Evolutionary conservation across 2,113 vertebrate genomes (phyloP), one percentile per base, ranked within the genome.

Genomic region (Chloropsis cyanopogon): DNA sequence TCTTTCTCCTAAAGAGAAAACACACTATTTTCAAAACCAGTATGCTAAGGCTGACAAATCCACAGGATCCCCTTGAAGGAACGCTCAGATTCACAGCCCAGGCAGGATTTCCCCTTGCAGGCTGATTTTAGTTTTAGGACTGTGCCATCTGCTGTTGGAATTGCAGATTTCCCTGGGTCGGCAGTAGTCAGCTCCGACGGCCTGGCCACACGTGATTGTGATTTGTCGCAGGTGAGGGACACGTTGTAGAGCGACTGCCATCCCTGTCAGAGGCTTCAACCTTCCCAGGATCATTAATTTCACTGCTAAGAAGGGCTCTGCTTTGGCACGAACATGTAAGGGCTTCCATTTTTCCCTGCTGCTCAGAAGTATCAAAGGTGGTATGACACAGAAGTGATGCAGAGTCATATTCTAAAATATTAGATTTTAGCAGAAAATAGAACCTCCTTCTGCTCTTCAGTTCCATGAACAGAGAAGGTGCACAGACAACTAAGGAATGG

Each of bases 101-200:
- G 16, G 24, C 20, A 11, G 1, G 14, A 42, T 28, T 82, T 75
- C 46, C 54, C 53, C 18, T 33, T 12, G 22, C 23, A 35, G 28
- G 11, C 31, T 64, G 71, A 31, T 88, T 97, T 97, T 94, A 54
- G 81, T 95, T 96, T 97, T 97, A 86, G 82, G 94, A 97, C 65
- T 94, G 50, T 95, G 97, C 97, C 97, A 97, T 80, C 97, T 97
- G 93, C 96, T 96, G 97, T 94, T 88, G 52, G 57, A 97, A 93
- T 50, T 76, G 80, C 42, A 90, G 44, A 97, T 94, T 81, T 91
- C 53, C 46, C 64, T 28, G 37, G 12, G 14, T 44, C 31, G 19
- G 61, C 49, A 53, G 16, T 2, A 14, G 3, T 52, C 56, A 24
- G 35, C 41, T 63, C 33, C 2, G 0, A 3, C 46, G 22, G 71